Conservation (phyloP, 2,888 invertebrate species). For the Agrotis exclamationis region DNA sequence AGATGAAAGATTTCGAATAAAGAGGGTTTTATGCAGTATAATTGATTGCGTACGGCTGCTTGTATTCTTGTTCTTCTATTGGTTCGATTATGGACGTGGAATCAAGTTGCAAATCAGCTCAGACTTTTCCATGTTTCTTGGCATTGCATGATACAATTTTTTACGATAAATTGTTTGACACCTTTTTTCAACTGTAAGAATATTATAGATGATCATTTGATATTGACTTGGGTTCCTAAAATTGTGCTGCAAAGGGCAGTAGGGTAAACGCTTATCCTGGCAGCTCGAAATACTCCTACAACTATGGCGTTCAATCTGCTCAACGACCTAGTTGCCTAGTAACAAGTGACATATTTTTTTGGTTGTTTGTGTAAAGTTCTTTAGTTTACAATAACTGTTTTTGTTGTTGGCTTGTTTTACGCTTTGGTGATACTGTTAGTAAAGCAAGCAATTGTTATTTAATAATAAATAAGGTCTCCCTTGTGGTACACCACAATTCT, state of each 20-base stretch:
- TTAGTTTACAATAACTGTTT: no score
- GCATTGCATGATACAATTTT: background rate
- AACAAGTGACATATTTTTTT: no score
- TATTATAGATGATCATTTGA: background rate
- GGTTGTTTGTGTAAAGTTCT: no score
- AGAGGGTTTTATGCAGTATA: constrained; percentile 6
- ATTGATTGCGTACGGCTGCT: background rate
- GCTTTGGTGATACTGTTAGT: no score
- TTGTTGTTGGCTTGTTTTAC: no score
- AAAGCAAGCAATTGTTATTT: no score
- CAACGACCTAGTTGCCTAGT: no score
- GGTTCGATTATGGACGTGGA: background rate
- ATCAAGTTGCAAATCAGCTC: background rate
- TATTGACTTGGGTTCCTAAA: background rate
- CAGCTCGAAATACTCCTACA: no score
- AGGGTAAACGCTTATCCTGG: no score
- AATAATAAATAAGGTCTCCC: no score
- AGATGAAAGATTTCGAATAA: constrained; percentile 44
- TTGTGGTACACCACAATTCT: background rate
- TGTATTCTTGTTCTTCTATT: background rate
- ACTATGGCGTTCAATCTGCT: no score
- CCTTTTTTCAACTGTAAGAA: background rate
- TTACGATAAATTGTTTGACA: background rate
- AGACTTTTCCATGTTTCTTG: background rate
- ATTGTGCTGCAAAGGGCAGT: background rate